Evolutionary conservation across 2,113 vertebrate genomes (phyloP).

Genomic region (Callospermophilus lateralis): DNA sequence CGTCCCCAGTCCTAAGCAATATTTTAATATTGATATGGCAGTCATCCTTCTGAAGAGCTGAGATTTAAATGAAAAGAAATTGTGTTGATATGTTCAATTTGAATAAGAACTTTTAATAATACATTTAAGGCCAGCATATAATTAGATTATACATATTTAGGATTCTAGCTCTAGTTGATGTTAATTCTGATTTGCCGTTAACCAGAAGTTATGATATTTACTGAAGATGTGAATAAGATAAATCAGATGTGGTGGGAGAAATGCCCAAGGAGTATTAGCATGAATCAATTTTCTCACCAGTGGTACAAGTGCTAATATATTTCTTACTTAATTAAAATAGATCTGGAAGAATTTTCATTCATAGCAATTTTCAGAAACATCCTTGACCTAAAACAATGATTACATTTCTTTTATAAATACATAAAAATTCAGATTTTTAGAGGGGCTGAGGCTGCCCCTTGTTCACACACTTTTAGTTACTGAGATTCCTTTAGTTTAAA

Average conservation of each 20-base stretch:
- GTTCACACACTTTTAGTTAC: not conserved
- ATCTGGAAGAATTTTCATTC: conserved; percentile 29
- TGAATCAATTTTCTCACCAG: not conserved
- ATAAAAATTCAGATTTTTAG: not conserved
- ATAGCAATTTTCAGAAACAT: not conserved
- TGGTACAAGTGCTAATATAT: not conserved
- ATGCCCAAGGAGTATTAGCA: not conserved
- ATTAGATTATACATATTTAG: not conserved
- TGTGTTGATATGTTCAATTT: not conserved
- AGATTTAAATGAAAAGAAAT: not conserved
- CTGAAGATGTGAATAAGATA: not conserved
- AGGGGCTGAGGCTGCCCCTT: not conserved
- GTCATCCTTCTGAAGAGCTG: not conserved
- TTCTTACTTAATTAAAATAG: conserved; percentile 52
- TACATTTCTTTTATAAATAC: not conserved
- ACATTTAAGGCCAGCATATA: not conserved
- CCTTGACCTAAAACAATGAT: not conserved
- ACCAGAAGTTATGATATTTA: not conserved
- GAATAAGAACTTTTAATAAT: conserved; percentile 16
- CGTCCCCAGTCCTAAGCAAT: not conserved
- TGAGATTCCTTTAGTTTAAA: not conserved
- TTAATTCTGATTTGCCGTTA: conserved; percentile 14
- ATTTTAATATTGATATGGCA: not conserved
- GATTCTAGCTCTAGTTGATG: not conserved
- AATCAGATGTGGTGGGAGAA: not conserved